Conservation (phyloP, 64 coral and sea anemone species). For the Porites lutea region DNA sequence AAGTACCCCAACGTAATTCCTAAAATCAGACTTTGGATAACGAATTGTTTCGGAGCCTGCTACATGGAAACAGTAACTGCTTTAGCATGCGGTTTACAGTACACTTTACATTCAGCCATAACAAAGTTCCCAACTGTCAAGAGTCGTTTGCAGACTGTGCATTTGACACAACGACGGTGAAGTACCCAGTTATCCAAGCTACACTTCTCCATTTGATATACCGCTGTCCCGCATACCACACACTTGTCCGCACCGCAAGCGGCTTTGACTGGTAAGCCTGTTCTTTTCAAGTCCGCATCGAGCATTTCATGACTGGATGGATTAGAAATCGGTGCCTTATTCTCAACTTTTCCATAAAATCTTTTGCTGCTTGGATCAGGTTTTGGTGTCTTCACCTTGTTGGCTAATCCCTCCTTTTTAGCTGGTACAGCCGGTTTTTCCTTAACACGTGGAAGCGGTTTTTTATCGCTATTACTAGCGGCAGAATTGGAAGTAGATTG, state of each 20-base stretch:
- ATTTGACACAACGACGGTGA: slow-evolving; percentile 91
- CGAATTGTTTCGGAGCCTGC: neutral
- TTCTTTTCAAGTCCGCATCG: slow-evolving; percentile 12
- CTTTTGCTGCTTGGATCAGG: neutral
- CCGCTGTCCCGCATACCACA: slow-evolving; percentile 83
- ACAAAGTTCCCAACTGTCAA: slow-evolving; percentile 98
- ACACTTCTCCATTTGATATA: slow-evolving; percentile 99
- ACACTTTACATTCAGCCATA: slow-evolving; percentile 94
- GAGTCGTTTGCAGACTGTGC: slow-evolving; percentile 89
- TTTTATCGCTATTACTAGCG: neutral
- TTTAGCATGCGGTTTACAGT: slow-evolving; percentile 85
- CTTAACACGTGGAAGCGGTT: neutral
- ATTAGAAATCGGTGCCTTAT: neutral
- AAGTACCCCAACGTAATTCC: no score
- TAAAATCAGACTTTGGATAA: no score
- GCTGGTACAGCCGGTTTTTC: slow-evolving; percentile 9
- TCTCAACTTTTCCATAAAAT: neutral
- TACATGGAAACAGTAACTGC: slow-evolving; percentile 22
- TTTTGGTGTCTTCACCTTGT: neutral
- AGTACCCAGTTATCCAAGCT: slow-evolving; percentile 91
- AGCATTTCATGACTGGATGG: neutral
- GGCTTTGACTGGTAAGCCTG: neutral
- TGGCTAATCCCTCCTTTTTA: neutral
- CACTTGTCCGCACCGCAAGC: slow-evolving; percentile 62
- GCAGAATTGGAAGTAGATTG: neutral